A percentile compares a stretch with the other conserved stretches of the same genome.
Conservation (phyloP, 2,113 vertebrate genomes). For the Coreoperca whiteheadi region DNA sequence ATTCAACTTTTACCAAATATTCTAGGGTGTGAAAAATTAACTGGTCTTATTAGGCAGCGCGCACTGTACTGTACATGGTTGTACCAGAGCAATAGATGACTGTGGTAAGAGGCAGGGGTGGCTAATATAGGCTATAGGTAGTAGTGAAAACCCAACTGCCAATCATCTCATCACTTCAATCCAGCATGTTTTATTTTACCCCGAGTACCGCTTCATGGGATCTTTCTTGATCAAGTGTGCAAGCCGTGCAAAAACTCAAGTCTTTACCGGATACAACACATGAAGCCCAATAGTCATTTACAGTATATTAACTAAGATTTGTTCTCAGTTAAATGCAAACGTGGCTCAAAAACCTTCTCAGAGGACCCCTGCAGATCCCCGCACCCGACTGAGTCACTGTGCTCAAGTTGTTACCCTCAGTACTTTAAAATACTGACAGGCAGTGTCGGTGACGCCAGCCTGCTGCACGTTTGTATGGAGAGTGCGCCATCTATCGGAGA, state of each 20-base stretch:
- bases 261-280: background rate
- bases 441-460: conserved; percentile 1
- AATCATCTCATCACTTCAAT: conserved; percentile 8
- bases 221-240: background rate
- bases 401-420: conserved; percentile 13
- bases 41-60: background rate
- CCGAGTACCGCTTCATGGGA: background rate
- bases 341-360: background rate
- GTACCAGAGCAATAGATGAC: background rate
- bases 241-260: background rate
- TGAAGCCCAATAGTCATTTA: background rate
- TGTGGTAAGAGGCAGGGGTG: background rate
- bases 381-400: background rate
- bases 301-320: background rate
- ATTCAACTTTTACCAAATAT: background rate
- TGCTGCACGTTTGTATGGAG: conserved; percentile 70
- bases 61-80: background rate
- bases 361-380: background rate
- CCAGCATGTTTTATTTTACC: background rate
- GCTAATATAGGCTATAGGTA: background rate
- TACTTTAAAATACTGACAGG: background rate
- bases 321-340: background rate
- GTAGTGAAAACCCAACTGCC: conserved; percentile 15
- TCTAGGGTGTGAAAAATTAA: background rate
- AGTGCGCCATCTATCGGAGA: conserved; percentile 83